Evolutionary conservation across 2,797 vertebrate genomes (phyloP).

Genomic region (Octomys mimax): DNA sequence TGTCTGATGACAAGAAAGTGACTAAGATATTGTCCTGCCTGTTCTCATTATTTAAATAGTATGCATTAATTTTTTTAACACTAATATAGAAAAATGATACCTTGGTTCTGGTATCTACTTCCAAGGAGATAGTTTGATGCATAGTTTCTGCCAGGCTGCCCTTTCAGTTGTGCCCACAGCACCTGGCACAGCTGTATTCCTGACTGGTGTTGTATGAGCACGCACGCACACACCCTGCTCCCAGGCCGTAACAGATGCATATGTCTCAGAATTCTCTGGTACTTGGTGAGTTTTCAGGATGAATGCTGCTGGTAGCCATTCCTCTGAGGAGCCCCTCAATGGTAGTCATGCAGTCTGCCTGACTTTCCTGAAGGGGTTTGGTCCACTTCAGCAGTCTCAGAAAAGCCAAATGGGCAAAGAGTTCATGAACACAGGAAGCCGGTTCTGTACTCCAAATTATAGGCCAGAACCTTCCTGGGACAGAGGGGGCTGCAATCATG

Average conservation of each 20-base stretch:
- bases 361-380: background rate
- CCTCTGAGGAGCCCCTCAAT: background rate
- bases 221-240: background rate
- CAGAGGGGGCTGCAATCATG: accelerated
- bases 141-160: background rate
- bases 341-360: background rate
- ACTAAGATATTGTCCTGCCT: background rate
- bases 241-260: background rate
- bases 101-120: background rate
- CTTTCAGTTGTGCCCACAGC: background rate
- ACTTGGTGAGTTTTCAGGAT: background rate
- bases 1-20: background rate
- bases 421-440: background rate
- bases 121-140: background rate
- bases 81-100: background rate
- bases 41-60: background rate
- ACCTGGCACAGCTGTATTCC: background rate
- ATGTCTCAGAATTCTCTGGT: background rate
- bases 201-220: background rate
- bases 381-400: background rate
- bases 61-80: background rate
- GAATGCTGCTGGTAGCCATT: background rate
- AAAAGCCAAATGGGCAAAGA: background rate
- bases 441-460: background rate
- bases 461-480: background rate